These are phyloP conservation scores for Arbacia lixula DNA, from an alignment of 53 echinoderm and acorn worm species.

Conservation along the genomic window DNA sequence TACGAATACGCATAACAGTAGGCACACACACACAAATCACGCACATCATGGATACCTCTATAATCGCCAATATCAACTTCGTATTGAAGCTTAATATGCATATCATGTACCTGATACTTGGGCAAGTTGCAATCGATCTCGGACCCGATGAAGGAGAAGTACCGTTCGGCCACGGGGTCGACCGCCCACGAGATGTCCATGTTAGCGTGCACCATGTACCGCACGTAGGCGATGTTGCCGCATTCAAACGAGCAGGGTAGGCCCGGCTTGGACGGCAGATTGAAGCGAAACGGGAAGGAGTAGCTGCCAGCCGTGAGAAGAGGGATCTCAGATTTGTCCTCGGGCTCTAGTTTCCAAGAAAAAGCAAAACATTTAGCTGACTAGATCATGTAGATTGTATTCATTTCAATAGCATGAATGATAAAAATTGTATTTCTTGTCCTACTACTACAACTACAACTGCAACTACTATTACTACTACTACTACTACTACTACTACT, in stretches of 20 bases:
- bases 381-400: too few relatives aligned
- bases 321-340: conserved; percentile 89
- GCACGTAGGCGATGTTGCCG: conserved; percentile 82
- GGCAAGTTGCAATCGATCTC: conserved; percentile 82
- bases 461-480: neutral
- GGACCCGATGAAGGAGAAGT: conserved; percentile 92
- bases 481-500: neutral
- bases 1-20: too few relatives aligned
- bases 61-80: too few relatives aligned
- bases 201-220: conserved; percentile 93
- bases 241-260: conserved; percentile 94
- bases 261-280: conserved; percentile 71
- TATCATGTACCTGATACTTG: conserved; percentile 76
- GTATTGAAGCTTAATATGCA: too few relatives aligned
- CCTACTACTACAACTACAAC: too few relatives aligned
- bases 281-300: conserved; percentile 86
- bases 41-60: too few relatives aligned
- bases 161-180: conserved; percentile 92
- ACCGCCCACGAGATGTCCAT: conserved; percentile 99
- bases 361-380: too few relatives aligned
- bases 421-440: too few relatives aligned
- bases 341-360: too few relatives aligned
- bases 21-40: too few relatives aligned
- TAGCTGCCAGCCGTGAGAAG: conserved; percentile 85
- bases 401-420: too few relatives aligned